Conservation (phyloP, 2,113 vertebrate species). For the Drymodes brunneopygia region DNA sequence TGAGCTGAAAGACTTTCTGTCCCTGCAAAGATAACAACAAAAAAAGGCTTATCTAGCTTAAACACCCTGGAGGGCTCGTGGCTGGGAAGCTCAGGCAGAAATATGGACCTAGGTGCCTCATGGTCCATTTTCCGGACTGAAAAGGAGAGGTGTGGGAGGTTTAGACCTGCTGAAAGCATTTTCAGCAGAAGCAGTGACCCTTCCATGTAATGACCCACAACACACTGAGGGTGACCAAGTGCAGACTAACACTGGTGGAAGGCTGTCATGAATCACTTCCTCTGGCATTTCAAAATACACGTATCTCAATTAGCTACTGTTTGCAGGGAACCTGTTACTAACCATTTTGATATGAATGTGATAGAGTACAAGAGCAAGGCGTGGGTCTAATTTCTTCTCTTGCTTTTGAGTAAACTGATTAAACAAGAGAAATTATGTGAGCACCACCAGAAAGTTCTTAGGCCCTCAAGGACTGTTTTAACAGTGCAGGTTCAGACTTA, state of each 20-base stretch:
- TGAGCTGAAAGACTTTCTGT: background rate
- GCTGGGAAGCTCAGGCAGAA: background rate
- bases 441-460: background rate
- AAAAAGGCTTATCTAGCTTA: background rate
- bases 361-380: background rate
- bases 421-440: background rate
- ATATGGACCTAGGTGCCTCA: fast-evolving
- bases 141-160: background rate
- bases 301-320: background rate
- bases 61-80: background rate
- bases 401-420: background rate
- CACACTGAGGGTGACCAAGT: background rate
- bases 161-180: background rate
- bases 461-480: background rate
- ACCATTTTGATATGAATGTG: background rate
- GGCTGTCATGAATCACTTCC: background rate
- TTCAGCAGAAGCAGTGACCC: background rate
- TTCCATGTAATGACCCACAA: background rate
- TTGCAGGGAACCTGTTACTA: background rate
- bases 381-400: background rate
- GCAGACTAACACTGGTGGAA: background rate
- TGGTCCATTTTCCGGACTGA: background rate
- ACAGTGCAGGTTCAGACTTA: background rate
- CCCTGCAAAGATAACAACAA: background rate
- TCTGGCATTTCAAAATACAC: background rate